Evolutionary conservation across 2,888 invertebrate species (phyloP).

Genomic region (Rotaria magnacalcarata): DNA sequence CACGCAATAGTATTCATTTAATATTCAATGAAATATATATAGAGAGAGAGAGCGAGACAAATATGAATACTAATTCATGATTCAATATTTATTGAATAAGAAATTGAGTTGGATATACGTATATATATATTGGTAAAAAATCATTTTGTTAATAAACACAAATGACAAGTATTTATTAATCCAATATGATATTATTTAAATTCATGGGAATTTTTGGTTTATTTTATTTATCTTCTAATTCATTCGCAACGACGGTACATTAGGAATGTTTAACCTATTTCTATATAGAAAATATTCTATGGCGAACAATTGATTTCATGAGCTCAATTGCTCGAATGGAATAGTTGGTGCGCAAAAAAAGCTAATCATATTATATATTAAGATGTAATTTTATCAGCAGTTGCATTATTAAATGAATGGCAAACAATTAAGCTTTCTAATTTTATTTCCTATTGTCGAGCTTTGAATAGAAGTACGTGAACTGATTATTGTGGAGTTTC

Average conservation of each 20-base stretch:
- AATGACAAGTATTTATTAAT: background rate
- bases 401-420: background rate
- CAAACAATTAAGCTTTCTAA: background rate
- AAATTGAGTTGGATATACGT: background rate
- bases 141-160: background rate
- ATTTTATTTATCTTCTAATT: background rate
- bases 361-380: background rate
- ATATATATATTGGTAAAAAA: background rate
- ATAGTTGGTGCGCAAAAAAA: background rate
- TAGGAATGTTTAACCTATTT: background rate
- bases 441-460: background rate
- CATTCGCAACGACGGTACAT: no score
- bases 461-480: background rate
- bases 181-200: background rate
- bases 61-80: background rate
- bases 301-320: background rate
- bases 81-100: background rate
- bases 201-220: background rate
- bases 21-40: background rate
- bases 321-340: background rate
- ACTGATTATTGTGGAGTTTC: background rate
- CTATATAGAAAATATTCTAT: background rate
- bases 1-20: background rate
- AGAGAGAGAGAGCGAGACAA: background rate
- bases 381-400: background rate